Evolutionary conservation across 2,797 vertebrate genomes (phyloP), one percentile per base, ranked within the genome.

Genomic region (Esox lucius): DNA sequence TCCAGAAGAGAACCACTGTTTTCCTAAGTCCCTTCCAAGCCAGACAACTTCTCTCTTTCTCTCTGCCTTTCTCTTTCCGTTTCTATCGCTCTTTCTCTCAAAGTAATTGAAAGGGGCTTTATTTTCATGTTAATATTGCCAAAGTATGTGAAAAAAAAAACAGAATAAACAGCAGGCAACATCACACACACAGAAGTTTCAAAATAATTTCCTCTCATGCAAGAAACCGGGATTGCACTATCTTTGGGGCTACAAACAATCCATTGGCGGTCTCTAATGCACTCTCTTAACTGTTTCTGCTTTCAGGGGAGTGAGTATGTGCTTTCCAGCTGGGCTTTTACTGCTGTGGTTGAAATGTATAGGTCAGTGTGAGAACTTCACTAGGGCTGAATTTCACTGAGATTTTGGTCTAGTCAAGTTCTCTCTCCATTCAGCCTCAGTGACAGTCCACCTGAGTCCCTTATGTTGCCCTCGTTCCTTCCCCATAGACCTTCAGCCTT

Each of bases 1-100:
- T 92, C 91, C 91, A 92, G 80, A 82, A 88, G 82, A 88, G 84
- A 90, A 91, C 85, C 77, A 83, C 72, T 80, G 84, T 94, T 94
- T 94, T 93, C 93, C 92, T 81, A 89, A 76, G 71, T 73, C 19
- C 74, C 76, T 53, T 92, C 92, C 90, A 93, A 91, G 83, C 82
- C 85, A 81, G 79, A 87, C 89, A 83, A 83, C 85, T 87, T 87
- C 62, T 65, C 62, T 64, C 62, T 89, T 80, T 46, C 65, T 84
- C 74, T 66, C 78, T 86, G 48, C 80, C 71, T 75, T 84, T 80
- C 77, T 82, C 53, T 56, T 79, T 81, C 75, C 78, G 84, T 87
- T 87, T 76, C 73, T 61, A 81, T 42, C 9, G 5, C 39, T 9
- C 39, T 42, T 9, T 42, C 9, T 9, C 39, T 42, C 39, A 9